A percentile compares a stretch with the other conserved stretches of the same genome.
Conservation (phyloP, 2,797 vertebrate genomes). For the Poeciliopsis infans region DNA sequence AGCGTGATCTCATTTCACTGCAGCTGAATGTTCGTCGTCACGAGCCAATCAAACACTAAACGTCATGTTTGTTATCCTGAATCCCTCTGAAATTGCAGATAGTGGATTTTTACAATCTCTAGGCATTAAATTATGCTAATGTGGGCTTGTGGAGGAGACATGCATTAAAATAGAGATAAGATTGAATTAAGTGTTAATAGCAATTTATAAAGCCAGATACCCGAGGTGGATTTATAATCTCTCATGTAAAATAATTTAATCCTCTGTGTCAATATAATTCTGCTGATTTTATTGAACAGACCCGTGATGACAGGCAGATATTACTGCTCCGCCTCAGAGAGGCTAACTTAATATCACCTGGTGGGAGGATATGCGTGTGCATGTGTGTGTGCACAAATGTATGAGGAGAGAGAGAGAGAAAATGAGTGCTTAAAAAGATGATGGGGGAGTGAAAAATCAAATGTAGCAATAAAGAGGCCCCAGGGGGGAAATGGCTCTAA, state of each 20-base stretch:
- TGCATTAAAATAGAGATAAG: constrained; percentile 37
- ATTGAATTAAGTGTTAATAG: constrained; percentile 58
- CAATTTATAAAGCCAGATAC: constrained; percentile 41
- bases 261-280: constrained; percentile 70
- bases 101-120: constrained; percentile 29
- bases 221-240: constrained; percentile 60
- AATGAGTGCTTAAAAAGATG: constrained; percentile 47
- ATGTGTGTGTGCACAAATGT: not conserved
- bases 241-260: constrained; percentile 65
- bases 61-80: constrained; percentile 42
- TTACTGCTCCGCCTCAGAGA: constrained; percentile 65
- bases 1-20: constrained; percentile 11
- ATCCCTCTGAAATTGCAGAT: constrained; percentile 26
- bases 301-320: constrained; percentile 66
- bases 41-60: constrained; percentile 16
- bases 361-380: constrained; percentile 42
- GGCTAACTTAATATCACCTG: constrained; percentile 69
- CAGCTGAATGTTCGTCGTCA: constrained; percentile 19
- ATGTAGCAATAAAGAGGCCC: constrained; percentile 65
- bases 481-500: constrained; percentile 53
- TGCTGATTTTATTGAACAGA: constrained; percentile 67
- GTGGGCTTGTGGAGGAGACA: constrained; percentile 33
- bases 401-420: constrained; percentile 18
- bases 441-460: constrained; percentile 57
- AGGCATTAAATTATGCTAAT: constrained; percentile 46